Evolutionary conservation across 2,113 vertebrate species (phyloP), one percentile per base, ranked within the genome.

Genomic region (Rynchops niger): DNA sequence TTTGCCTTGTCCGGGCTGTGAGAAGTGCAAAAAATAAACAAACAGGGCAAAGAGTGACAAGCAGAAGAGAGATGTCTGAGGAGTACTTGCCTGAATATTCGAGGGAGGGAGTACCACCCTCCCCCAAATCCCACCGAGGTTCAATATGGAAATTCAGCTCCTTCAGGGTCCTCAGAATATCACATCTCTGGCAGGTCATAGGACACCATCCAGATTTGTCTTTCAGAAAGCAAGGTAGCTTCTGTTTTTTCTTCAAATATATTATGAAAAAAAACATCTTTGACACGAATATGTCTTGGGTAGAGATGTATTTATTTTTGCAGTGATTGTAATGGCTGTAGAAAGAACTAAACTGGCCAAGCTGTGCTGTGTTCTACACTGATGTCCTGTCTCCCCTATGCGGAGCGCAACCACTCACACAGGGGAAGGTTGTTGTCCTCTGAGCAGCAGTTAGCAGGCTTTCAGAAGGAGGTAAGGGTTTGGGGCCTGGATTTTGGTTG

Each of bases 21-120:
- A 96, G 93, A 96, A 96, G 94, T 94, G 94, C 89, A 93, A 88
- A 96, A 96, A 95, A 91, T 86, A 97, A 97, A 97, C 96, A 97
- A 97, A 96, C 86, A 95, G 84, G 83, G 86, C 83, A 73, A 90
- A 94, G 93, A 95, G 93, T 94, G 93, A 95, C 94, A 95, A 77
- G 82, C 88, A 88, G 55, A 83, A 88, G 67, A 90, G 63, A 95
- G 62, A 83, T 49, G 87, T 80, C 82, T 93, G 89, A 90, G 78
- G 30, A 93, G 34, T 55, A 69, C 67, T 90, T 80, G 63, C 82
- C 32, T 90, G 86, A 95, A 84, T 85, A 79, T 90, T 80, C 7
- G 4, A 93, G 50, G 50, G 5, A 95, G 70, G 83, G 59, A 82
- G 78, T 50, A 88, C 49, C 17, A n/a, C 8, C 55, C 29, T 17